Base-by-base conservation (phyloP, 1,140 invertebrate genomes). In the Monochamus saltuarius region DNA sequence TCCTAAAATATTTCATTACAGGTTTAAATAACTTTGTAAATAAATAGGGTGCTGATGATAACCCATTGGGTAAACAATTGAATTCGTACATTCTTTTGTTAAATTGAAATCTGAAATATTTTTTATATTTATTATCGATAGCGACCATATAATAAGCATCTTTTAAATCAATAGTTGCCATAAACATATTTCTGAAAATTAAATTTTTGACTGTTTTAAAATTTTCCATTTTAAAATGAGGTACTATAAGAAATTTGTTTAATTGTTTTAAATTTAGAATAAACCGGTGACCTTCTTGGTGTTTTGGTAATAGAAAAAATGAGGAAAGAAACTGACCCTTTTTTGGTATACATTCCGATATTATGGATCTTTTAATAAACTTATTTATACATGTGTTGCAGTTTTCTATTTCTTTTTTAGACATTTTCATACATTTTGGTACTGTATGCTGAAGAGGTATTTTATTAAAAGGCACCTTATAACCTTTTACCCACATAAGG, bases 211-310 rank as follows among this genome's bases (percentile, higher is more conserved):
- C 65, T 40, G 60, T 64, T 40, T 61, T 57, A 56, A 58, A 66
- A 50, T 73, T 62, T 43, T 69, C 60, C 8, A 73, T 38, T 52
- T 73, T 69, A 50, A 73, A 71, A 51, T 73, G 65, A 7, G 58
- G 57, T 14, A 47, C 50, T 9, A 45, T 16, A 35, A 67, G 52
- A 45, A 56, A 68, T 40, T 17, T 13, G 60, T 69, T 69, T 14
- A 72, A 52, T 11, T 65, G 13, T 56, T 72, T 69, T 7, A 70
- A 53, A 45, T 67, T 69, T 3, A 71, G 51, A 54, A 71, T 65
- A 59, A 72, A 70, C 2, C 70, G 42, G 29, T 57, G 52, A 1
- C 63, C 59, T 0, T 66, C 63, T 17, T 37, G 64, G 56, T 3
- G 47, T 43, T 64, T 70, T 64, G 47, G 45, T 19, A 4, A 42